These are phyloP conservation scores for Pluvianellus socialis DNA, from an alignment of 2,113 vertebrate genomes.

Conservation along the genomic window DNA sequence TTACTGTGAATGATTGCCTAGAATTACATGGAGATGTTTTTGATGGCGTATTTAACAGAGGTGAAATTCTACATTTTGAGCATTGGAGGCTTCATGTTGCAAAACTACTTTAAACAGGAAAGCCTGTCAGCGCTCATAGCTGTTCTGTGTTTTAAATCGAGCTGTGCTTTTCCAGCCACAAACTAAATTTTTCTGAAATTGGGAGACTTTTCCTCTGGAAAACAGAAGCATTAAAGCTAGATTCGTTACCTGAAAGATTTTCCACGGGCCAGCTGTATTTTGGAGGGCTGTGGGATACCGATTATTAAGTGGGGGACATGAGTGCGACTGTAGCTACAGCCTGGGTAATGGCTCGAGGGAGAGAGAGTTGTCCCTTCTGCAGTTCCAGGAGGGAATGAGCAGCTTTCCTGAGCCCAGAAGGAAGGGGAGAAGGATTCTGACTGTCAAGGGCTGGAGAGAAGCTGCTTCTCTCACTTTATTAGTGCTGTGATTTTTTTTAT, in stretches of 20 bases:
- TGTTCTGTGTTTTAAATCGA: background rate
- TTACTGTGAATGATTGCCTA: conserved; percentile 49
- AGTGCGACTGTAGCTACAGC: background rate
- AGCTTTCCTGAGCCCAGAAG: background rate
- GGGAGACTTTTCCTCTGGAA: background rate
- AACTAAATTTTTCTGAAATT: background rate
- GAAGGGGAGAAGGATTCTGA: background rate
- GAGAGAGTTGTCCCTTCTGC: background rate
- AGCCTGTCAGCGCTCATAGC: background rate
- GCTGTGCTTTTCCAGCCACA: background rate
- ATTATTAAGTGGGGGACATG: background rate
- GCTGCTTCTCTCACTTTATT: background rate
- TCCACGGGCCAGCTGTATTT: background rate
- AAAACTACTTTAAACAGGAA: background rate
- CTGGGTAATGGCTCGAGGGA: background rate
- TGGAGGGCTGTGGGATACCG: background rate
- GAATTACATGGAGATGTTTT: background rate
- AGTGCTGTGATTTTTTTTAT: background rate
- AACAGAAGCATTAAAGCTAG: background rate
- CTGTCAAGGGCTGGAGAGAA: background rate
- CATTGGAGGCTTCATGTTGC: conserved; percentile 6
- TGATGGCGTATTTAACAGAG: background rate
- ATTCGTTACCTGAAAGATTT: background rate
- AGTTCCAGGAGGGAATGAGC: background rate
- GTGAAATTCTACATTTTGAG: conserved; percentile 20